Base-by-base conservation (phyloP, 1,140 invertebrate species). In the Cephus cinctus region DNA sequence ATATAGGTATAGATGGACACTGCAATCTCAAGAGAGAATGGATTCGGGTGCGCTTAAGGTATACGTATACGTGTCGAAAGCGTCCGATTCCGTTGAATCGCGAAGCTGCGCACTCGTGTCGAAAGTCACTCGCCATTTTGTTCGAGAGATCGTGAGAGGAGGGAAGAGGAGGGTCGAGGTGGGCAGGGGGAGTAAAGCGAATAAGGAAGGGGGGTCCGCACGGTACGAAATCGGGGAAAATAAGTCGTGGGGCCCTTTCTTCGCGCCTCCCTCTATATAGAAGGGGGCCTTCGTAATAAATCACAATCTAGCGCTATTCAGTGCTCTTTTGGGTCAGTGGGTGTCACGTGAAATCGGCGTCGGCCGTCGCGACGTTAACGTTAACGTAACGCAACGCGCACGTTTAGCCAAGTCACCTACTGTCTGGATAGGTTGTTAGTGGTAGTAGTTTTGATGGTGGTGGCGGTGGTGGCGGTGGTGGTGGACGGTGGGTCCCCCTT, bases 271-370 rank as follows among this genome's bases (percentile, higher is more conserved):
- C 43, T 51, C 44, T n/a, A n/a, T n/a, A n/a, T n/a, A n/a, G n/a
- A n/a, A n/a, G n/a, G n/a, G n/a, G n/a, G 50, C 45, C 21, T 42
- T 41, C 36, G 36, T 47, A 40, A 52, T 58, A 55, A 58, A 58
- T 58, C 47, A 55, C 56, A 58, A 58, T 58, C 56, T 52, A 52
- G 56, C 22, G 47, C 56, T 55, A 58, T 58, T 58, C 48, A 54
- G 32, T 54, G 48, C 40, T 41, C 50, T 57, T 54, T 50, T 58
- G 49, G 56, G 56, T 58, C 56, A 58, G 36, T 46, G 43, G 36
- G 35, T 47, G 47, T 53, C 35, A 42, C 32, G 51, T 53, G 51
- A 43, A 56, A 48, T 52, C 47, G 48, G 22, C 25, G n/a, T 27
- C 25, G 25, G 25, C 25, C n/a, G n/a, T n/a, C 25, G 25, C 25